Evolutionary conservation across 1,140 invertebrate genomes (phyloP), one percentile per base, ranked within the genome.

Genomic region (Heliconius hewitsoni): DNA sequence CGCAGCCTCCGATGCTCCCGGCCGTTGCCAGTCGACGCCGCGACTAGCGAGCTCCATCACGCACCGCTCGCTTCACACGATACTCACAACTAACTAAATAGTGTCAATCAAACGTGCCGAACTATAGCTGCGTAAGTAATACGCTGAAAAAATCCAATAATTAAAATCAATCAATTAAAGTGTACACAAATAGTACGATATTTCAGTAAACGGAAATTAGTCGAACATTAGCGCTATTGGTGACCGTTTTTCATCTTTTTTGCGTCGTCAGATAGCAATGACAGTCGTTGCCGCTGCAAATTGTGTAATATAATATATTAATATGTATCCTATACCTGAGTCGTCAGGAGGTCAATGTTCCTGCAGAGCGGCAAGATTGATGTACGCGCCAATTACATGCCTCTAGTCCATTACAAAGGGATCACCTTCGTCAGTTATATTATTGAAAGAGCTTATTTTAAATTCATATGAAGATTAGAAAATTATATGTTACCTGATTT

Each of bases 1-100:
- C 91, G 92, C 91, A 91, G 91, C 89, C 90, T 92, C 90, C 88
- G 90, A 87, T 76, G 87, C 85, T 84, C 87, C 88, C 84, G 84
- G 85, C 82, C 82, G 78, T 83, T 80, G 88, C 84, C 91, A 94
- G 92, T 94, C 85, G 81, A 86, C 90, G 85, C 85, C 90, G 92
- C 90, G 91, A 75, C 82, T 81, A 89, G 89, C 89, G 87, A 83
- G 82, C 78, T 78, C 77, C 66, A 82, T 78, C 88, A 93, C 92
- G 92, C 83, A 77, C 77, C 85, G 85, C 83, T 86, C 82, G 82
- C 74, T 77, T n/a, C 39, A 79, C 73, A 85, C 72, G 76, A 81
- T 30, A 66, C 30, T 66, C 79, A 77, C 80, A 86, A 85, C 85
- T 86, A 89, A 87, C 86, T 81, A 87, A 87, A 91, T 84, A 87